phyloP scores from a whole-genome alignment of 2,888 invertebrate genomes.

The Acleris literana region DNA sequence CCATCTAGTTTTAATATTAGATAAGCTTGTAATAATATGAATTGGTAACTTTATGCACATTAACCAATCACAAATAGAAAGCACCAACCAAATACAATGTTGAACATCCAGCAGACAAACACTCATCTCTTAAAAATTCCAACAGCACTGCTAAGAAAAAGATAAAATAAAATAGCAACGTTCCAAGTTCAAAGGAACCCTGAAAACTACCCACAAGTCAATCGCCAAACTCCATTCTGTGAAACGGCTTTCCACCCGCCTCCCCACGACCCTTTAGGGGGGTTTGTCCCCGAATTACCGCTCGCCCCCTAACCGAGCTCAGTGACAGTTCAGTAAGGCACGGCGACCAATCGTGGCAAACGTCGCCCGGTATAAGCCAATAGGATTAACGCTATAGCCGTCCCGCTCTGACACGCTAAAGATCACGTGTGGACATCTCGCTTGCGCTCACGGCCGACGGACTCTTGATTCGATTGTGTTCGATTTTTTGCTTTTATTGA shows the following conservation, averaged over 20 bases:
- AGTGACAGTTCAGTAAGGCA: conserved; percentile 83
- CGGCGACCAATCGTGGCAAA: conserved; percentile 82
- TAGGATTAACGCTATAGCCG: conserved; percentile 76
- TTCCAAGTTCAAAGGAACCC: conserved; percentile 62
- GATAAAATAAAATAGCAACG: neutral
- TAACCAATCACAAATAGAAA: too few species aligned
- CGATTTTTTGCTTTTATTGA: conserved; percentile 78
- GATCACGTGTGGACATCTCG: conserved; percentile 51
- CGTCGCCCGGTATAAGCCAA: conserved; percentile 82
- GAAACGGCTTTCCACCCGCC: conserved; percentile 62
- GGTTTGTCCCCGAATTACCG: conserved; percentile 77
- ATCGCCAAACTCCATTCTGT: conserved; percentile 80
- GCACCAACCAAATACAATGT: too few species aligned
- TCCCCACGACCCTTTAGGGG: conserved; percentile 53
- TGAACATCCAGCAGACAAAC: too few species aligned
- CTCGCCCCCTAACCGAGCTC: conserved; percentile 79
- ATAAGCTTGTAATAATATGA: too few species aligned
- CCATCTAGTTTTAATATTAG: too few species aligned
- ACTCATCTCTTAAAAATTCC: too few species aligned
- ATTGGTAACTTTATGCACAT: too few species aligned
- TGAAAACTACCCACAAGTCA: conserved; percentile 82
- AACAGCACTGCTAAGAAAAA: neutral
- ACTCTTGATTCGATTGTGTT: conserved; percentile 82
- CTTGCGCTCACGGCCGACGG: conserved; percentile 66
- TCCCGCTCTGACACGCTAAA: conserved; percentile 52